Percentiles rank a stretch among this genome's conserved stretches.
These are phyloP conservation scores for Clusia tigrina DNA, from an alignment of 2,888 invertebrate genomes.

Conservation along the genomic window DNA sequence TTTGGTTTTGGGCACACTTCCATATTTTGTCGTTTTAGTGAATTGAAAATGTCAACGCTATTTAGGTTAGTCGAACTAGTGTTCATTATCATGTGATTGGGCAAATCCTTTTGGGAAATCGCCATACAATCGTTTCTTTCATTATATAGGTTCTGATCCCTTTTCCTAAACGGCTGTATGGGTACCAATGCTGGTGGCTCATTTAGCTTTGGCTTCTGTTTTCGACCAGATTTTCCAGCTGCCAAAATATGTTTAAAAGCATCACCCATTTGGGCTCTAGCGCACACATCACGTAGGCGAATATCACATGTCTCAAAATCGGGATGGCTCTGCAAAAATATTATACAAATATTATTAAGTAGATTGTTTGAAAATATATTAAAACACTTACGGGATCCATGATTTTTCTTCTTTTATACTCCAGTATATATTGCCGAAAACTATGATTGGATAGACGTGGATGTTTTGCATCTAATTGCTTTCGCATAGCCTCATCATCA, in stretches of 20 bases:
- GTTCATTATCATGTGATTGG: no score
- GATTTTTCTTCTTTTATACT: constrained; percentile 76
- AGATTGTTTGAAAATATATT: constrained; percentile 13
- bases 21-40: not conserved
- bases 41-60: not conserved
- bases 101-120: no score
- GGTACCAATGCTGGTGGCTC: constrained; percentile 53
- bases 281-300: constrained; percentile 72
- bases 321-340: constrained; percentile 70
- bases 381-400: constrained; percentile 71
- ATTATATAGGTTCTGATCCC: no score
- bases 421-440: constrained; percentile 71
- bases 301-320: constrained; percentile 81
- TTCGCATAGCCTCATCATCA: constrained; percentile 50
- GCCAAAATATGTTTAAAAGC: constrained; percentile 51
- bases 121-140: no score
- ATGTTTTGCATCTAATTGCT: constrained; percentile 44
- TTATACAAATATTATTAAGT: no score
- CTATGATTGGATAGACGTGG: constrained; percentile 49
- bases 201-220: constrained; percentile 50
- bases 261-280: constrained; percentile 60
- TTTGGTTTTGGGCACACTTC: not conserved
- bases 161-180: constrained; percentile 35
- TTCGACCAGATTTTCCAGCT: constrained; percentile 52
- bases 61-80: not conserved